Evolutionary conservation across 2,888 invertebrate genomes (phyloP), one percentile per base, ranked within the genome.

Genomic region (Enoplolaimus lenunculus): DNA sequence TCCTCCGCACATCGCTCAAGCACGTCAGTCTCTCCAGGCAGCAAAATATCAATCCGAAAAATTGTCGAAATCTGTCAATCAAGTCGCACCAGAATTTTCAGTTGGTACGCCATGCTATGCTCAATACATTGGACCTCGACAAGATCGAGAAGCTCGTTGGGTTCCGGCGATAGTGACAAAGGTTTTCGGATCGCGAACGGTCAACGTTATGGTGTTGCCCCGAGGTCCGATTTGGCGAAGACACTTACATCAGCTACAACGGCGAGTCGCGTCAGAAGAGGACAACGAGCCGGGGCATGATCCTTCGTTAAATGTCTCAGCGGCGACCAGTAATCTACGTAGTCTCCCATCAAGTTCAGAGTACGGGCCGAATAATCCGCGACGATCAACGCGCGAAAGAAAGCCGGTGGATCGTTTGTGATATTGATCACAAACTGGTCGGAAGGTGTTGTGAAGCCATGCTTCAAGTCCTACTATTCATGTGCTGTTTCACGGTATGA

Each of bases 201-300:
- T 29, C 70, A 70, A 70, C 33, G 31, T 70, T 7, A 16, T 7
- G 13, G 70, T 69, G 3, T 21, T 26, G 7, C 69, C 69, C 13
- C n/a, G 67, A 68, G 70, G 70, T n/a, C 70, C 70, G 26, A 71
- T 70, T 30, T 70, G 70, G 70, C 26, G 70, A 28, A 7, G 70
- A 3, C 70, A 70, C 70, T 7, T 28, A 30, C 13, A 70, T 30
- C 70, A 70, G 70, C 34, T 70, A 33, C 16, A 65, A 29, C 71
- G 71, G n/a, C 71, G 70, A 16, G 71, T 64, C 31, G 33, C 71
- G 7, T 16, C 70, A 16, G 71, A 28, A 3, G 70, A 70, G 30
- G 70, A 70, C 31, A 29, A 29, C 13, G 62, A 62, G 64, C 67
- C 59, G 7, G 31, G 45, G 7, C 45, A 13, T 45, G 45, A 13